phyloP scores from a whole-genome alignment of 2,113 vertebrate genomes.

The pig (Sus scrofa) region DNA sequence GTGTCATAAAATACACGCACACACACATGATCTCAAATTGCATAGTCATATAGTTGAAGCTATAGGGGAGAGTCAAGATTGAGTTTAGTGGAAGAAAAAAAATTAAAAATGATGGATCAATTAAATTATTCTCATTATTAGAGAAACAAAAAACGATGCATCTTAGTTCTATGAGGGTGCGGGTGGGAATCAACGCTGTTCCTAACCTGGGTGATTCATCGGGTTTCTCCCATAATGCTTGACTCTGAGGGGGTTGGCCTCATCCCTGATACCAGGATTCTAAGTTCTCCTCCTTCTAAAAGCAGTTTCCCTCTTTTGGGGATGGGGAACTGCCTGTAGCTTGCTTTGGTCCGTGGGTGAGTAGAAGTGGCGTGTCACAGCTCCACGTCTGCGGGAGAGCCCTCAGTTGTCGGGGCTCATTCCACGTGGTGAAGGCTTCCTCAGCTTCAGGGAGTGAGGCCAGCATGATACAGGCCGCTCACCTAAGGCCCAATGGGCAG shows the following conservation, averaged over 20 bases:
- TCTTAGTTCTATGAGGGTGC: neutral
- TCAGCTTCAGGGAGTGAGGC: fast-evolving
- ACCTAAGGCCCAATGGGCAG: fast-evolving
- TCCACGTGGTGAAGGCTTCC: fast-evolving
- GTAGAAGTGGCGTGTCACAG: no score
- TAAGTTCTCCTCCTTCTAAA: neutral
- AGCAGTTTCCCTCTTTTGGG: no score
- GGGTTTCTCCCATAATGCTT: no score
- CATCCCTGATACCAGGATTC: neutral
- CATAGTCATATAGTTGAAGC: neutral
- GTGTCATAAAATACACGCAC: neutral
- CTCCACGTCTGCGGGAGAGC: fast-evolving
- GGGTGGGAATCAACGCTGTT: neutral
- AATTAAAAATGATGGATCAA: neutral
- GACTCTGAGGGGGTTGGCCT: fast-evolving
- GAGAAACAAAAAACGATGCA: neutral
- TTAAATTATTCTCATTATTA: neutral
- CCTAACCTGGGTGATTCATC: neutral
- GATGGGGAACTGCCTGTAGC: neutral
- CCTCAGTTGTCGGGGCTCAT: fast-evolving
- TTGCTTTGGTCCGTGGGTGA: neutral
- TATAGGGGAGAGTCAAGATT: neutral
- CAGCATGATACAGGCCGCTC: no score
- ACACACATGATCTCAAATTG: neutral
- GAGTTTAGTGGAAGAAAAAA: neutral